Conservation (phyloP, 2,113 vertebrate genomes). For the Myotis brandtii region DNA sequence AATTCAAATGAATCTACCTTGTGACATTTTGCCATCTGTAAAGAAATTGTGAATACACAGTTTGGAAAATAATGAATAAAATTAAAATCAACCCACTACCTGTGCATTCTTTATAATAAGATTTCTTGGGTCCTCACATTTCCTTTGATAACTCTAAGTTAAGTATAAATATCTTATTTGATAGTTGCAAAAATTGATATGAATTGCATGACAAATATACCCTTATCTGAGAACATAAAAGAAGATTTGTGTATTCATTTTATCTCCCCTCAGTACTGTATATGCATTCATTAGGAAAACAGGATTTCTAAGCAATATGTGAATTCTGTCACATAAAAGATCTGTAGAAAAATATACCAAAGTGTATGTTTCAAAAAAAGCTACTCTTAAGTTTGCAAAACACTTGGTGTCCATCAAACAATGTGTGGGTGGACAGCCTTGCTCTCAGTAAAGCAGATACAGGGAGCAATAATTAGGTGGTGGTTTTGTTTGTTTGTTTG, state of each 20-base stretch:
- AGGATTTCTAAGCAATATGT: constrained; percentile 33
- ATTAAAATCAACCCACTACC: constrained; percentile 16
- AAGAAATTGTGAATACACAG: neutral
- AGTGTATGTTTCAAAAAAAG: constrained; percentile 62
- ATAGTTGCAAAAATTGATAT: constrained; percentile 1
- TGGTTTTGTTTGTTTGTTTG: neutral
- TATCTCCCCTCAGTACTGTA: neutral
- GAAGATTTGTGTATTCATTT: neutral
- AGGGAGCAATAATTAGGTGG: constrained; percentile 81
- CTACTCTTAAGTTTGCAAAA: constrained; percentile 75
- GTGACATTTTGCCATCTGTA: constrained; percentile 26
- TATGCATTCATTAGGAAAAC: neutral
- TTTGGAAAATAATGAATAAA: constrained; percentile 41
- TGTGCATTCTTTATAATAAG: neutral
- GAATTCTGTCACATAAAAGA: constrained; percentile 30
- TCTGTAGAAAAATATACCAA: constrained; percentile 30
- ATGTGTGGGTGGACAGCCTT: constrained; percentile 83
- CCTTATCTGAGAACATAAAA: neutral
- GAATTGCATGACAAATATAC: neutral
- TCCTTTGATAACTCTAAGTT: neutral
- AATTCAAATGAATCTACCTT: constrained; percentile 42
- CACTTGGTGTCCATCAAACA: constrained; percentile 75
- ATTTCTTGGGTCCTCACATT: neutral
- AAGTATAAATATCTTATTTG: constrained; percentile 26
- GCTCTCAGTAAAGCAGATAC: constrained; percentile 83